Percentiles rank a stretch among this genome's conserved stretches.
Evolutionary conservation across 2,888 invertebrate species (phyloP).

Genomic region (Yponomeuta evonymella): DNA sequence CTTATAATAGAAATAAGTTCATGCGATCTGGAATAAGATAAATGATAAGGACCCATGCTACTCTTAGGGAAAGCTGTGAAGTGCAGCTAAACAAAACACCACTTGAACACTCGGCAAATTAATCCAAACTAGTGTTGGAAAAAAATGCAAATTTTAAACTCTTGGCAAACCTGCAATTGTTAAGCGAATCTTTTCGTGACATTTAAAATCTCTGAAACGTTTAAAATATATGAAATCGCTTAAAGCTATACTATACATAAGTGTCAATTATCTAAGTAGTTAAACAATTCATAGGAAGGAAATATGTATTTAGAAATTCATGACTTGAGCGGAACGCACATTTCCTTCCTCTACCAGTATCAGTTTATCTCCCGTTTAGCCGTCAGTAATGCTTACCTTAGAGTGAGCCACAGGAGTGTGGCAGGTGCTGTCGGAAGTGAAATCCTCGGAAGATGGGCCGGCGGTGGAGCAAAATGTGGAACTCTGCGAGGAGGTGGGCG

Average conservation of each 20-base stretch:
- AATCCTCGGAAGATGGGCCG: conserved; percentile 66
- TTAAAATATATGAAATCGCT: conserved; percentile 1
- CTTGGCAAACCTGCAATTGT: conserved; percentile 76
- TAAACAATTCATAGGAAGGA: no score
- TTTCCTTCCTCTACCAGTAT: neutral
- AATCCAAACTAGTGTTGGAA: conserved; percentile 52
- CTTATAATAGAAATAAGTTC: conserved; percentile 2
- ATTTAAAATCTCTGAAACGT: neutral
- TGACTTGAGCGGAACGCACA: no score
- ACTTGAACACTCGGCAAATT: conserved; percentile 39
- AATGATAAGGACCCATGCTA: neutral
- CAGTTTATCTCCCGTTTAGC: neutral
- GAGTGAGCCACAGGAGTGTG: conserved; percentile 72
- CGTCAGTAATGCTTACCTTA: conserved; percentile 77
- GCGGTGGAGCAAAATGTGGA: conserved; percentile 56
- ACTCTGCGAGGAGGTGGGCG: conserved; percentile 73
- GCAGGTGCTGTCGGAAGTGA: conserved; percentile 71
- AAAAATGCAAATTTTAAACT: conserved; percentile 75
- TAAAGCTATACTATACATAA: neutral
- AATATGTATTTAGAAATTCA: no score
- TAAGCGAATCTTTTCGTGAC: conserved; percentile 44
- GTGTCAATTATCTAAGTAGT: no score
- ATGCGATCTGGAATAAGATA: conserved; percentile 10
- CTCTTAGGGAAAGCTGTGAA: neutral
- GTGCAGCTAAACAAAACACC: conserved; percentile 39